Evolutionary conservation across 2,888 invertebrate species (phyloP).

Genomic region (Meghimatium bilineatum): DNA sequence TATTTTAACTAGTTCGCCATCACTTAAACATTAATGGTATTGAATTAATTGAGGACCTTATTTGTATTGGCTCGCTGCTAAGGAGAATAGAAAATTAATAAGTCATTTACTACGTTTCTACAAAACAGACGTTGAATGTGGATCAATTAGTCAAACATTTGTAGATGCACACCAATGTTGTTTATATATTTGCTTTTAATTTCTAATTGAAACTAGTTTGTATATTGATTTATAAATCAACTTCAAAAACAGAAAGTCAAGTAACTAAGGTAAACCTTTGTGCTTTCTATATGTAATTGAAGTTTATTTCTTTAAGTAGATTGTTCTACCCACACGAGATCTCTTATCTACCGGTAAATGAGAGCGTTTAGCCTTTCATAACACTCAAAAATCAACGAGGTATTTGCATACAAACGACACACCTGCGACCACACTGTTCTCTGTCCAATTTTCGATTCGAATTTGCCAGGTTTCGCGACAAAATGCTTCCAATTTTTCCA

Average conservation of each 20-base stretch:
- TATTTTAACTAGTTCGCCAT: too few species aligned
- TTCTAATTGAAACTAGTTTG: background rate
- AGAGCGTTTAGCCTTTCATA: slow-evolving; percentile 27
- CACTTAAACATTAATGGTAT: too few species aligned
- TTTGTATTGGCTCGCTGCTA: too few species aligned
- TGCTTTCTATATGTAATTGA: background rate
- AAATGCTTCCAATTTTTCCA: slow-evolving; percentile 42
- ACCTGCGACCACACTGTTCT: slow-evolving; percentile 34
- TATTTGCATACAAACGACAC: slow-evolving; percentile 45
- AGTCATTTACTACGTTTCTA: too few species aligned
- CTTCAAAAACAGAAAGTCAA: background rate
- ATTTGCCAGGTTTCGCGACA: slow-evolving; percentile 33
- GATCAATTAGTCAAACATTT: background rate
- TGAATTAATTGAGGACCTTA: too few species aligned
- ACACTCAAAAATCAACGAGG: background rate
- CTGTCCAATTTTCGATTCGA: slow-evolving; percentile 33
- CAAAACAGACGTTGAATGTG: background rate
- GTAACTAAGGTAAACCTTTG: too few species aligned
- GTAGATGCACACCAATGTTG: background rate
- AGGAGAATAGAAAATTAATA: too few species aligned
- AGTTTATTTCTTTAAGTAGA: background rate
- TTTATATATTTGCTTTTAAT: background rate
- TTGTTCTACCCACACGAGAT: background rate
- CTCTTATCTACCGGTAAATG: background rate
- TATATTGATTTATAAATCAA: background rate